Evolutionary conservation across 1,140 invertebrate genomes (phyloP), one percentile per base, ranked within the genome.

Genomic region (Chrysomallon squamiferum): DNA sequence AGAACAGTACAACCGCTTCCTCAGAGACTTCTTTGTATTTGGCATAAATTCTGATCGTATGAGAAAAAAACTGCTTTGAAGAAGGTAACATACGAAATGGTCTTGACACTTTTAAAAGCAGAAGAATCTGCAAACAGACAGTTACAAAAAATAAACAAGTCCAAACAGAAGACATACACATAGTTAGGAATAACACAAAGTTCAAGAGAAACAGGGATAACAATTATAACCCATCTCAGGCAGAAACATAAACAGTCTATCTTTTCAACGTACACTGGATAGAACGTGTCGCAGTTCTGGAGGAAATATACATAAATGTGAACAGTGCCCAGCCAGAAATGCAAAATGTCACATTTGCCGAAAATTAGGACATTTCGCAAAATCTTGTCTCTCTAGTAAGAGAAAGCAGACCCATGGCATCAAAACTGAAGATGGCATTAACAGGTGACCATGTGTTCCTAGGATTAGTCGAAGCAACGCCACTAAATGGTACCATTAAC

Each of bases 41-140:
- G 47, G 47, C 47, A 50, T 50, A 25, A 50, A 50, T 50, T 20
- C 47, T 50, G 47, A 50, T 50, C 47, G 47, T 9, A n/a, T 50
- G 7, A 50, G 47, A 50, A 50, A 50, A n/a, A 50, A n/a, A 50
- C 18, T 50, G 47, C 25, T 50, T 50, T n/a, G n/a, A 50, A 25
- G 47, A 50, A 50, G 47, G 47, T n/a, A 50, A 50, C 47, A 50
- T 5, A 20, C 47, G 47, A 50, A 50, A n/a, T 7, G 7, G 47
- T n/a, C 18, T 20, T 50, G 18, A 50, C 18, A 5, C 25, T 50
- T n/a, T 5, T n/a, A 25, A 50, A 50, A 50, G 47, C 47, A 20
- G 47, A 50, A 25, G 47, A 50, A 50, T 50, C 47, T n/a, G 47
- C 47, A 50, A 50, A n/a, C 47, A 50, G n/a, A 50, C 47, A 50